Evolutionary conservation across 2,113 vertebrate species (phyloP), one percentile per base, ranked within the genome.

Genomic region (Embiotoca jacksoni): DNA sequence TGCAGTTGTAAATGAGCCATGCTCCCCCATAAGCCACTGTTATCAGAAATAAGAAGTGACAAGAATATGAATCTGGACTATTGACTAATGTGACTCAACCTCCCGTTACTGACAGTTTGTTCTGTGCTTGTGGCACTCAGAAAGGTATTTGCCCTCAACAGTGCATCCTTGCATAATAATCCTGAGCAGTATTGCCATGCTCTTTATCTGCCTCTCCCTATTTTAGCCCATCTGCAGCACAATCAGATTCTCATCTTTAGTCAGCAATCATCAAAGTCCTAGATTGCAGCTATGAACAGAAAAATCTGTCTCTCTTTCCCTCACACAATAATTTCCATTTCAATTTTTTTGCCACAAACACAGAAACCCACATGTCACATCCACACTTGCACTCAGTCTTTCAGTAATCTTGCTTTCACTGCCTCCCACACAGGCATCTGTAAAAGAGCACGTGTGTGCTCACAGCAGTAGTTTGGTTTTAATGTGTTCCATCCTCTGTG

Each of bases 381-480:
- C 44, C 49, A 81, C 84, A 81, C 30, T 59, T 67, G 36, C 65
- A 64, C 69, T 68, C 74, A 66, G 75, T 61, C 44, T 81, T 80
- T 88, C 63, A 78, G 87, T 84, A 69, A 75, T 88, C 66, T 83
- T 61, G 74, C 86, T 81, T 79, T 89, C 79, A 49, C 79, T 76
- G 75, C 81, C 86, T 89, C 91, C 90, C 88, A 93, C 91, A 55
- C 89, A 90, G 77, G 62, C 91, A 85, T 89, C 81, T 88, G 87
- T 64, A 89, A 91, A 91, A 92, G 79, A 82, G 72, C 74, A 69
- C 76, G 77, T 83, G 80, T 82, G 85, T 23, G 60, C 87, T 88
- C 73, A 82, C 83, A 59, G 73, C 78, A 68, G 71, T 82, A 74
- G 76, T 66, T 75, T 7, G 14, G 80, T 83, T 7, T 78, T 66